Evolutionary conservation across 1,140 invertebrate species (phyloP).

Genomic region (Sinonovacula constricta): DNA sequence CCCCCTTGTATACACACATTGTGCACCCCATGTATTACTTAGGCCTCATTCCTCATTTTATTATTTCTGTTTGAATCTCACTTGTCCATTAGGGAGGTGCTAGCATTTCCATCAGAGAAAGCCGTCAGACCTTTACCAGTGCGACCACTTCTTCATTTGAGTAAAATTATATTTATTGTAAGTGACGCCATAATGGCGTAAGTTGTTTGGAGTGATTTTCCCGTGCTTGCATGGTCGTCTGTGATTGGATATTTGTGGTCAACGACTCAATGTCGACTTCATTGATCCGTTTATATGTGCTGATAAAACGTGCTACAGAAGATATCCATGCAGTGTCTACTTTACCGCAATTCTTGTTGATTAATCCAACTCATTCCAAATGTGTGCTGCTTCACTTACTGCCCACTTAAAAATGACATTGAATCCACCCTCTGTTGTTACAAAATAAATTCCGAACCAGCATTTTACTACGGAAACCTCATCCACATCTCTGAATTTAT

Average conservation of each 20-base stretch:
- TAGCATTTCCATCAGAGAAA: constrained; percentile 46
- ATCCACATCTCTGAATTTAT: no score
- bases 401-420: no score
- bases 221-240: neutral
- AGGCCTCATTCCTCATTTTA: constrained; percentile 43
- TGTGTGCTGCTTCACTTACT: neutral
- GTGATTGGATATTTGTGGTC: neutral
- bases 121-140: constrained; percentile 37
- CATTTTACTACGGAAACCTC: no score
- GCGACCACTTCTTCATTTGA: no score
- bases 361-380: neutral
- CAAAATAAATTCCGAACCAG: no score
- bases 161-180: constrained; percentile 36
- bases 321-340: no score
- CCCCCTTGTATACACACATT: constrained; percentile 1
- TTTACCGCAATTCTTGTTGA: no score
- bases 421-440: no score
- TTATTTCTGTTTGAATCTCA: no score
- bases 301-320: constrained; percentile 14
- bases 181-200: constrained; percentile 14
- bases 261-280: neutral
- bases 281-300: neutral
- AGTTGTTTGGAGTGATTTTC: constrained; percentile 14
- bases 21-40: constrained; percentile 2
- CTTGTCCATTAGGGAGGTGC: no score